Conservation (phyloP, 2,113 vertebrate species). For the Nipponia nippon region DNA sequence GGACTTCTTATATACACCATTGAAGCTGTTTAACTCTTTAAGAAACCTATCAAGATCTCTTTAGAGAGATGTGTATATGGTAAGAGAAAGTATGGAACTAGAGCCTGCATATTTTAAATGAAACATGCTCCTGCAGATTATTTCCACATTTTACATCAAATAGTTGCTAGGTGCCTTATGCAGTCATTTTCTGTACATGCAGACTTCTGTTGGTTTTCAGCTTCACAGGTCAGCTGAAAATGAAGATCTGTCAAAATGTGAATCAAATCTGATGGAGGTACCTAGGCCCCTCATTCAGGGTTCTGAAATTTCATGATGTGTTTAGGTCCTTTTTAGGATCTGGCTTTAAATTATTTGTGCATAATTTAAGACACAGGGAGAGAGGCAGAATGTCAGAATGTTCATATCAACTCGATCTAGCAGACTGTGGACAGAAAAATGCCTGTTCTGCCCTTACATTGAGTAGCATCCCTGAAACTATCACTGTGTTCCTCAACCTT, state of each 20-base stretch:
- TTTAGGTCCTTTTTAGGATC: neutral
- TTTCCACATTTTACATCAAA: neutral
- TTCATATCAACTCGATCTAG: neutral
- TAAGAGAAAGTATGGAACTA: neutral
- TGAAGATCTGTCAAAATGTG: neutral
- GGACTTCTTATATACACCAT: neutral
- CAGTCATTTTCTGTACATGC: neutral
- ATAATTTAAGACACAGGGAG: neutral
- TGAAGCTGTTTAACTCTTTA: neutral
- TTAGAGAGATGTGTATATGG: neutral
- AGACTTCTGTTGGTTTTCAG: neutral
- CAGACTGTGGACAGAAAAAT: neutral
- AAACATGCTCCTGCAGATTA: neutral
- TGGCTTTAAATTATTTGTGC: neutral
- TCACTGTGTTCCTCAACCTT: neutral
- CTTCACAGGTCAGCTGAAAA: neutral
- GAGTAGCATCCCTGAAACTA: neutral
- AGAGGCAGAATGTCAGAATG: neutral
- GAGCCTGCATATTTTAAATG: neutral
- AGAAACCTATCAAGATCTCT: neutral
- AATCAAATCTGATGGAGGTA: neutral
- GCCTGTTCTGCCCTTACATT: neutral
- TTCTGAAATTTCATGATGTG: neutral
- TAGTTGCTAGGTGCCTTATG: neutral
- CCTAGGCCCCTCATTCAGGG: neutral